Conservation (phyloP, 2,888 invertebrate genomes). For the Deladenus siricidicola region DNA sequence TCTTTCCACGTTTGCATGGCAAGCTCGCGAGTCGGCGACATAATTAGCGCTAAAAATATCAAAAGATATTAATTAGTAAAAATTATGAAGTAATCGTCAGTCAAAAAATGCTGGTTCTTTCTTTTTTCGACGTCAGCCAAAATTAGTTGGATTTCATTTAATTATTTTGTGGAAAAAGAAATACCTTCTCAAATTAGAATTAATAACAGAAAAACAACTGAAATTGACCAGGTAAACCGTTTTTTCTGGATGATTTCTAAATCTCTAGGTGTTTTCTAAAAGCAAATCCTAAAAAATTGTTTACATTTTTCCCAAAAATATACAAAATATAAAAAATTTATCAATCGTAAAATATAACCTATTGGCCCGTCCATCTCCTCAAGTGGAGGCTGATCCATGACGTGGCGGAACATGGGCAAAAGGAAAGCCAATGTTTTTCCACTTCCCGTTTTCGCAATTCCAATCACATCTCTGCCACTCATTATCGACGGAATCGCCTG, state of each 20-base stretch:
- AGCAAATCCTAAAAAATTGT: too few relatives aligned
- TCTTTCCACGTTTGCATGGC: constrained; percentile 98
- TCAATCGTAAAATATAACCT: constrained; percentile 54
- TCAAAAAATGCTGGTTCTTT: too few relatives aligned
- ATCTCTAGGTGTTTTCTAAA: neutral
- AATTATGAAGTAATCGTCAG: too few relatives aligned
- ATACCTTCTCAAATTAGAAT: too few relatives aligned
- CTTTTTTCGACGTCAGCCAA: too few relatives aligned
- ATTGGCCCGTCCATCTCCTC: constrained; percentile 95
- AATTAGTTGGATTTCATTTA: too few relatives aligned
- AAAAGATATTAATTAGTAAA: too few relatives aligned
- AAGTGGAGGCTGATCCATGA: constrained; percentile 82
- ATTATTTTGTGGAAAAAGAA: too few relatives aligned
- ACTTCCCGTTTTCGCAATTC: constrained; percentile 97
- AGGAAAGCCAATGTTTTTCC: constrained; percentile 97
- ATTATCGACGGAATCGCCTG: constrained; percentile 86
- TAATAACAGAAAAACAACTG: too few relatives aligned
- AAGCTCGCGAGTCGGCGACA: constrained; percentile 94
- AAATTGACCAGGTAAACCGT: too few relatives aligned
- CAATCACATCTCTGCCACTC: constrained; percentile 89
- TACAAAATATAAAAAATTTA: neutral
- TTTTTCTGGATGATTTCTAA: too few relatives aligned
- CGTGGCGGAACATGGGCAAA: constrained; percentile 91
- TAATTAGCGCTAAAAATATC: constrained; percentile 72
- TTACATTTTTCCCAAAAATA: neutral